phyloP scores from a whole-genome alignment of 2,797 vertebrate genomes.

The Ctenosaura bakeri region DNA sequence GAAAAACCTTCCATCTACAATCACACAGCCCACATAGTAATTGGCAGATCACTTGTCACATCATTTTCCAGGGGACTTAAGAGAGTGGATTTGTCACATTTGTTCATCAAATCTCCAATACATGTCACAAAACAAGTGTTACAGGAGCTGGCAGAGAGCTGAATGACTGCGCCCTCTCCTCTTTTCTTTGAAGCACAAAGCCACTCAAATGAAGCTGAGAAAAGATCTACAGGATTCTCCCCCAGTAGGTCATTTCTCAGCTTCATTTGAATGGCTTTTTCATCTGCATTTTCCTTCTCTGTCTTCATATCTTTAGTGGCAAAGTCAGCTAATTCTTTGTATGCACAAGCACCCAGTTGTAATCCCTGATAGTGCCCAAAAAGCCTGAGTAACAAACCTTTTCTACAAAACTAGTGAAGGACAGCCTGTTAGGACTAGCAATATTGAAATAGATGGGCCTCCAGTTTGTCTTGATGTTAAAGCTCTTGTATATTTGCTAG shows the following conservation, averaged over 20 bases:
- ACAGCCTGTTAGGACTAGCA: neutral
- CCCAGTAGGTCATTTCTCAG: neutral
- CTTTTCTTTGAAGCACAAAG: neutral
- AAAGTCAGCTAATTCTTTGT: neutral
- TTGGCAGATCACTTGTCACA: constrained; percentile 11
- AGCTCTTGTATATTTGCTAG: neutral
- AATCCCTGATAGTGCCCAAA: neutral
- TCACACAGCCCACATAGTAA: neutral
- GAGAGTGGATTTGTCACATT: constrained; percentile 4
- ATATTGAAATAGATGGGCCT: neutral
- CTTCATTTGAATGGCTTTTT: neutral
- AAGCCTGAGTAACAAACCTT: neutral
- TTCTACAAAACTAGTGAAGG: neutral
- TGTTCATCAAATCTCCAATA: neutral
- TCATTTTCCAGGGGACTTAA: constrained; percentile 10
- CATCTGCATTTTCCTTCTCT: neutral
- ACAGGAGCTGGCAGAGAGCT: neutral
- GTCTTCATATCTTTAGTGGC: neutral
- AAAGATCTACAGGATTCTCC: neutral
- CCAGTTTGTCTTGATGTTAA: neutral
- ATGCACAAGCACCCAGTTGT: neutral
- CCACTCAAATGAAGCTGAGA: no score
- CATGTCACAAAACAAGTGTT: neutral
- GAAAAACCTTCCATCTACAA: neutral
- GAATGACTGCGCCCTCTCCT: neutral